Conservation (phyloP, 2,888 invertebrate species). For the Temnothorax rugatulus region DNA sequence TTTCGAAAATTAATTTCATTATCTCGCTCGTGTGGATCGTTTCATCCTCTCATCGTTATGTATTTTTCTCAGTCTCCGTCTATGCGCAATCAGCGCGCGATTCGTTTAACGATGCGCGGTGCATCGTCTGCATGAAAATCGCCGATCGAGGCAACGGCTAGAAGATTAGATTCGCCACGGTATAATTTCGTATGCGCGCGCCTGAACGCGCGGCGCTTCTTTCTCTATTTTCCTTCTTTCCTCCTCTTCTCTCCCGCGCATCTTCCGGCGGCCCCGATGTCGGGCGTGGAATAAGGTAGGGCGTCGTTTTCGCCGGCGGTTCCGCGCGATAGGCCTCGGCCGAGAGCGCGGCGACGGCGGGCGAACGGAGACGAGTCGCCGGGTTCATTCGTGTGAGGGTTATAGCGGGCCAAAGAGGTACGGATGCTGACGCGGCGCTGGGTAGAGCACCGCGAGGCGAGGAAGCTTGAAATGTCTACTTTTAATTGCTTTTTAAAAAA, state of each 20-base stretch:
- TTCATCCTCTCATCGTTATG: neutral
- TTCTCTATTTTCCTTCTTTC: neutral
- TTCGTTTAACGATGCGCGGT: neutral
- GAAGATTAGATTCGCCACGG: constrained; percentile 65
- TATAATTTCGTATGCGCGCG: constrained; percentile 64
- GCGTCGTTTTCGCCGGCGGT: constrained; percentile 68
- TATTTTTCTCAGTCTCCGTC: neutral
- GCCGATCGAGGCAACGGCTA: constrained; percentile 56
- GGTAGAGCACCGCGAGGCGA: constrained; percentile 4
- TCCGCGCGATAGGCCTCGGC: constrained; percentile 50
- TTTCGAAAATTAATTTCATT: neutral
- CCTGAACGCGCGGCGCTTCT: neutral
- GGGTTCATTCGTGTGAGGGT: constrained; percentile 60
- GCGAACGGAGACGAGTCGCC: constrained; percentile 33
- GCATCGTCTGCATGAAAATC: constrained; percentile 49
- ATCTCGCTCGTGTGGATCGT: neutral
- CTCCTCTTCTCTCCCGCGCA: constrained; percentile 49
- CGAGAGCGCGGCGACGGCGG: constrained; percentile 46
- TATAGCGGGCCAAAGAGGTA: constrained; percentile 64
- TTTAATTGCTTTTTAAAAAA: no score
- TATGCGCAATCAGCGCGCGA: neutral
- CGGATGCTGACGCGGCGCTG: constrained; percentile 48
- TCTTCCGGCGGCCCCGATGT: constrained; percentile 58
- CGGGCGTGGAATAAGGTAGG: constrained; percentile 64
- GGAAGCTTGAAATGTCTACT: no score